A percentile compares a stretch with the other conserved stretches of the same genome.
These are phyloP conservation scores for Hypocryptadius cinnamomeus DNA, from an alignment of 2,113 vertebrate species.

Conservation along the genomic window DNA sequence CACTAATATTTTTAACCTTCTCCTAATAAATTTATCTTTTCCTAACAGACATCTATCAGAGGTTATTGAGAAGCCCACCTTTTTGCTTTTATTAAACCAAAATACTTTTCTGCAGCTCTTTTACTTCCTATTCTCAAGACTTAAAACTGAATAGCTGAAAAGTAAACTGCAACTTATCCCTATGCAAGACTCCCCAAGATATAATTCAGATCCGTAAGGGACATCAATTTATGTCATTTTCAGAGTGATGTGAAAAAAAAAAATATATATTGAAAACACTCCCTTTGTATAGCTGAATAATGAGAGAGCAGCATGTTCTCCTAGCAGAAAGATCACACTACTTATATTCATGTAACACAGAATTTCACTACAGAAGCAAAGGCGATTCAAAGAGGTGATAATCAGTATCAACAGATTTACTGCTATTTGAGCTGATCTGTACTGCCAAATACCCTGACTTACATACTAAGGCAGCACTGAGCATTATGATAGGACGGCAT, in stretches of 20 bases:
- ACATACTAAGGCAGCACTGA: background rate
- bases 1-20: background rate
- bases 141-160: background rate
- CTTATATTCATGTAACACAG: background rate
- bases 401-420: background rate
- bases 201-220: background rate
- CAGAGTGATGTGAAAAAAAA: background rate
- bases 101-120: background rate
- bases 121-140: background rate
- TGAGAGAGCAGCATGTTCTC: background rate
- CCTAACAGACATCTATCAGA: background rate
- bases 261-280: background rate
- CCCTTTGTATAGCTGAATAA: background rate
- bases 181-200: background rate
- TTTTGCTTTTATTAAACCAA: background rate
- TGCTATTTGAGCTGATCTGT: background rate
- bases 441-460: background rate
- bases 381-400: background rate
- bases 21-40: background rate
- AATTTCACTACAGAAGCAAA: background rate
- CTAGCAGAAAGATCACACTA: background rate
- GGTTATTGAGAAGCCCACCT: background rate
- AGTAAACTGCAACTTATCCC: background rate
- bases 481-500: background rate
- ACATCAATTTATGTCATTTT: background rate